Conservation (phyloP, 2,888 invertebrate genomes). For the Sipunculus nudus region DNA sequence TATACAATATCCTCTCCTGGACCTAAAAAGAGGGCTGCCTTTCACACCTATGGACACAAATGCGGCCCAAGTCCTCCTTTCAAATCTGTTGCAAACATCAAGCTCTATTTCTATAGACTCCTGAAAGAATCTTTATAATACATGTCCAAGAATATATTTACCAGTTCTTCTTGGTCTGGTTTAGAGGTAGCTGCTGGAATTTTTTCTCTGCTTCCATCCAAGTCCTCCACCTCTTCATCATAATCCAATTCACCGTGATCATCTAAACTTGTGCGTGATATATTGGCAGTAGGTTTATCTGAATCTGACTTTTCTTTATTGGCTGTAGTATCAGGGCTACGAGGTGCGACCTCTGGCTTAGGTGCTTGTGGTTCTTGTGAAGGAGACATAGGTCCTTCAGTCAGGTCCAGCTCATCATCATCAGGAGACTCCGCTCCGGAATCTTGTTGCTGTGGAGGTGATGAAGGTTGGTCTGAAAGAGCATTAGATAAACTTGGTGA, state of each 20-base stretch:
- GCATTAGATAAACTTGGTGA: no score
- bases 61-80: no score
- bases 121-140: no score
- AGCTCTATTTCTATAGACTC: no score
- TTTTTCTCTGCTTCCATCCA: constrained; percentile 7
- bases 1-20: no score
- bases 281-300: constrained; percentile 8
- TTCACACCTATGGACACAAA: no score
- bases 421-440: no score
- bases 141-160: no score
- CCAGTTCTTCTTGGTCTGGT: constrained; percentile 37
- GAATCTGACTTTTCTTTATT: not conserved
- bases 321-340: not conserved
- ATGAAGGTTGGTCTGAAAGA: no score
- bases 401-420: constrained; percentile 7
- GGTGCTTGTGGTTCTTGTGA: not conserved
- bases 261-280: constrained; percentile 37
- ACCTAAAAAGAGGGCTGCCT: no score
- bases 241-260: constrained; percentile 67
- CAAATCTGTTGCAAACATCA: no score
- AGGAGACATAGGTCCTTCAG: not conserved
- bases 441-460: no score
- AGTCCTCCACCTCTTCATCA: constrained; percentile 58
- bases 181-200: not conserved
- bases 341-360: not conserved